Percentiles rank a stretch among this genome's conserved stretches.
These are phyloP conservation scores for Porphyrio hochstetteri DNA, from an alignment of 2,113 vertebrate genomes.

Conservation along the genomic window DNA sequence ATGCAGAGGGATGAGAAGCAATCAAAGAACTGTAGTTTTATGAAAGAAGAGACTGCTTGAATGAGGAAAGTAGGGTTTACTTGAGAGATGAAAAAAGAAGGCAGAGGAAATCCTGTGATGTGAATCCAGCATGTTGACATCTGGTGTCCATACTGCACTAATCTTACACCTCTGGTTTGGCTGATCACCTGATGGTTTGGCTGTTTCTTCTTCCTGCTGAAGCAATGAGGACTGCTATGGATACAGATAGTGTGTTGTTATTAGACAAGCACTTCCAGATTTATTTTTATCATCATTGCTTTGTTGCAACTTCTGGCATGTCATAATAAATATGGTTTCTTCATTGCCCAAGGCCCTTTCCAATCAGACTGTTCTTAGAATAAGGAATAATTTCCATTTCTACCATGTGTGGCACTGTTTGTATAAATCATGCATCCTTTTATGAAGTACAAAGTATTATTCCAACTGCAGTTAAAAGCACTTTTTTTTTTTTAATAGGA, in stretches of 20 bases:
- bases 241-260: background rate
- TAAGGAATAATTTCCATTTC: background rate
- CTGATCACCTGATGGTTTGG: background rate
- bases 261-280: background rate
- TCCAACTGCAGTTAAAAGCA: background rate
- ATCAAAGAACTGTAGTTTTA: background rate
- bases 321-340: background rate
- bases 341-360: background rate
- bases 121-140: background rate
- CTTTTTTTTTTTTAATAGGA: background rate
- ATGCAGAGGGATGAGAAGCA: background rate
- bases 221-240: background rate
- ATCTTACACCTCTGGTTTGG: background rate
- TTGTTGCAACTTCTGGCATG: background rate
- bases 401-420: background rate
- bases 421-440: background rate
- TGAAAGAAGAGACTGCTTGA: background rate
- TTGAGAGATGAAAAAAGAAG: background rate
- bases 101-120: background rate
- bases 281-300: background rate
- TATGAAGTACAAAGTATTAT: background rate
- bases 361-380: background rate
- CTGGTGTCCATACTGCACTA: background rate
- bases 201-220: background rate
- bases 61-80: background rate